phyloP scores from a whole-genome alignment of 1,140 invertebrate species.

The Psix sp. region DNA sequence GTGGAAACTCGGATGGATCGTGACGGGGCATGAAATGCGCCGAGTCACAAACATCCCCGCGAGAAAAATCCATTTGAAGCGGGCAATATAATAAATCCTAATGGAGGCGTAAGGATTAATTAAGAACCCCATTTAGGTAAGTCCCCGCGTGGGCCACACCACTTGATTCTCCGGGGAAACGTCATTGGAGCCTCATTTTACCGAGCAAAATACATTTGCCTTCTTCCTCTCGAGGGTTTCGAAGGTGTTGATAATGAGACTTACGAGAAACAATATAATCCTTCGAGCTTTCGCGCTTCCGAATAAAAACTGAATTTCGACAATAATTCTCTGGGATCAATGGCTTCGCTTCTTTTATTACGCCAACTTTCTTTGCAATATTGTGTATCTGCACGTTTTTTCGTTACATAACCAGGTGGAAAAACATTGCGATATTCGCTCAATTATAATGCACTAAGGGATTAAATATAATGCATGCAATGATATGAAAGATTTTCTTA shows the following conservation, averaged over 20 bases:
- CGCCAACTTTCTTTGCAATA: slow-evolving; percentile 10
- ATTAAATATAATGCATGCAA: background rate
- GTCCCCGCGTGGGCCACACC: slow-evolving; percentile 57
- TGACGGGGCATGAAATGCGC: slow-evolving; percentile 39
- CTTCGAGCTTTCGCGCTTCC: slow-evolving; percentile 34
- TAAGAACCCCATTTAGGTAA: slow-evolving; percentile 67
- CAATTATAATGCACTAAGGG: slow-evolving; percentile 22
- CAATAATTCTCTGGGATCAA: slow-evolving; percentile 27
- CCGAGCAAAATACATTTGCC: slow-evolving; percentile 37
- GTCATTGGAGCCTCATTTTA: slow-evolving; percentile 59
- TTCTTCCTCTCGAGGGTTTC: too few species aligned
- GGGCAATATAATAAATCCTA: slow-evolving; percentile 69
- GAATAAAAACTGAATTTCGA: slow-evolving; percentile 44
- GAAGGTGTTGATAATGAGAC: slow-evolving; percentile 27
- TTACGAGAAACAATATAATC: slow-evolving; percentile 23
- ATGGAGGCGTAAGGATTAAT: slow-evolving; percentile 73
- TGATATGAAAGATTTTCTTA: background rate
- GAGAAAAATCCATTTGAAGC: slow-evolving; percentile 60
- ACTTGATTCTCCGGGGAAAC: slow-evolving; percentile 59
- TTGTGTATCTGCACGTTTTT: slow-evolving; percentile 27
- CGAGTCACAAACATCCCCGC: slow-evolving; percentile 25
- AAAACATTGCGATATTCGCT: slow-evolving; percentile 38
- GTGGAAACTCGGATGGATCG: slow-evolving; percentile 21
- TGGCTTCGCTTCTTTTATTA: slow-evolving; percentile 26
- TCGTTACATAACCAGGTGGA: slow-evolving; percentile 27